Evolutionary conservation across 2,113 vertebrate genomes (phyloP).

Genomic region (Etheostoma cragini): DNA sequence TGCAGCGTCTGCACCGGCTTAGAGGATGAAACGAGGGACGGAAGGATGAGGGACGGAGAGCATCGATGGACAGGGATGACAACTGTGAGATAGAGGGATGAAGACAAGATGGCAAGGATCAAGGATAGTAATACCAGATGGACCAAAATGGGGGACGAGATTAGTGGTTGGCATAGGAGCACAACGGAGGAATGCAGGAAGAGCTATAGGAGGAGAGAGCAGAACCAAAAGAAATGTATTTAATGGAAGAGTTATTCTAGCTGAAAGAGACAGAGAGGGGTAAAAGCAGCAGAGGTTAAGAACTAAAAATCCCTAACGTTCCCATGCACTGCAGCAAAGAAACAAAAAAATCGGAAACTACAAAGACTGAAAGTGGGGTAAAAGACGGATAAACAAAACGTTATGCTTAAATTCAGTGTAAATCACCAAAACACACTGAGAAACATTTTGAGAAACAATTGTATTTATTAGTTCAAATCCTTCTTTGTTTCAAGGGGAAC

Average conservation of each 20-base stretch:
- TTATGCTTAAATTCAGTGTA: not conserved
- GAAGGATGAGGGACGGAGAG: conserved; percentile 8
- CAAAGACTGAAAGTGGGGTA: not conserved
- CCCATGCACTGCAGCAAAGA: not conserved
- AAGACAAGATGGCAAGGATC: conserved; percentile 46
- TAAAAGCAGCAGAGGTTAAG: not conserved
- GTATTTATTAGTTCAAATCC: too few relatives aligned
- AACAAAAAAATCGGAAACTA: not conserved
- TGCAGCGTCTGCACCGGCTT: conserved; percentile 30
- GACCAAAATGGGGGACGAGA: conserved; percentile 43
- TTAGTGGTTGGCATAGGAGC: conserved; percentile 3
- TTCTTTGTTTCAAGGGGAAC: too few relatives aligned
- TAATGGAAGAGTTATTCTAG: not conserved
- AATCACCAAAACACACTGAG: not conserved
- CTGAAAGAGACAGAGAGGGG: not conserved
- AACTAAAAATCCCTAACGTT: not conserved
- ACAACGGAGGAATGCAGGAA: conserved; percentile 25
- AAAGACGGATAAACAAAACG: not conserved
- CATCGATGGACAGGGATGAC: conserved; percentile 29
- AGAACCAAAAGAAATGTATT: not conserved
- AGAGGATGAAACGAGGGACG: conserved; percentile 32
- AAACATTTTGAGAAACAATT: too few relatives aligned
- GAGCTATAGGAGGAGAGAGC: not conserved
- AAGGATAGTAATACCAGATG: conserved; percentile 15
- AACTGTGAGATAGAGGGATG: conserved; percentile 32